Evolutionary conservation across 2,888 invertebrate species (phyloP), one percentile per base, ranked within the genome.

Genomic region (Rotaria socialis): DNA sequence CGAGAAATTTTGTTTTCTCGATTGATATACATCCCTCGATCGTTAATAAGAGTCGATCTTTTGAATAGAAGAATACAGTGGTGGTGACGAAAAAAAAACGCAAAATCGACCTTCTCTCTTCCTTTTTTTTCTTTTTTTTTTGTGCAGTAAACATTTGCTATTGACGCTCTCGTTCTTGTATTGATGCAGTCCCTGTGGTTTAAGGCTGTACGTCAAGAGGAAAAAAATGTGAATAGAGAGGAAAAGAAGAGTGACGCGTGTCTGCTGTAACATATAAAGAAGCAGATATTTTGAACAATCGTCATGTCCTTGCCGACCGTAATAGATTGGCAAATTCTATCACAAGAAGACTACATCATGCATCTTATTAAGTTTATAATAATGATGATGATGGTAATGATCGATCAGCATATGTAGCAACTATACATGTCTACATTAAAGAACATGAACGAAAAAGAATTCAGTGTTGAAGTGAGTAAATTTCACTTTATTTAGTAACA

Each of bases 251-350:
- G 27, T 67, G 67, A 67, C 35, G 67, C 67, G 35, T 67, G 67
- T n/a, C 67, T 67, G 67, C 35, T 67, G 67, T 27, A 67, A 67
- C 67, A 67, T 67, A 67, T 35, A n/a, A 58, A 58, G 58, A 58
- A 58, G 58, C 24, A 58, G 10, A 58, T n/a, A 67, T 67, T 67
- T 67, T 67, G 67, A 67, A 67, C 67, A 67, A 67, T 67, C 67
- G 35, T 27, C 27, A 35, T 67, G 67, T 27, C 67, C 67, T 67
- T 67, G 27, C 16, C 67, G 22, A 35, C 7, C 67, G 27, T 35
- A 27, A 67, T 67, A 35, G 67, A 67, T 35, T 67, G 27, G 14
- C 16, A 27, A 67, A 35, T 67, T 67, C n/a, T 5, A 67, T 67
- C 67, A 67, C 35, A 16, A 16, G 67, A 67, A 27, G 67, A 67